Percentiles rank a stretch among this genome's conserved stretches.
These are phyloP conservation scores for Amaurobius ferox DNA, from an alignment of 2,888 invertebrate species.

Conservation along the genomic window DNA sequence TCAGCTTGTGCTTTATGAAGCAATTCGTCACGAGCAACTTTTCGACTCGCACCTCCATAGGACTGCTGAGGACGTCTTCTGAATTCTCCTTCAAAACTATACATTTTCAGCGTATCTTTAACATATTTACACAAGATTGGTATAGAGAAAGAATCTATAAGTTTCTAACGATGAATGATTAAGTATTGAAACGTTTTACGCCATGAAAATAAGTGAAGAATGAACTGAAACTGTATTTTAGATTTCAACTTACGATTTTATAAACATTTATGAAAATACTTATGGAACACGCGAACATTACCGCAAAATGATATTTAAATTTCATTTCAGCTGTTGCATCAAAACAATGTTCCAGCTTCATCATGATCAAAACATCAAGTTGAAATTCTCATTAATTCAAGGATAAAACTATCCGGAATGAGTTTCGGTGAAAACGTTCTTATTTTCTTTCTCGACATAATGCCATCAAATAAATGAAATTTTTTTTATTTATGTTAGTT, in stretches of 20 bases:
- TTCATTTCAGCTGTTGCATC: background rate
- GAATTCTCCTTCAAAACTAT: slow-evolving; percentile 92
- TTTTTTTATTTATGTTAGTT: too few relatives aligned
- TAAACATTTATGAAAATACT: too few relatives aligned
- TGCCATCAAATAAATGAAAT: too few relatives aligned
- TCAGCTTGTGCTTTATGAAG: slow-evolving; percentile 90
- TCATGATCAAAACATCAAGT: too few relatives aligned
- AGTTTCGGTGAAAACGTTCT: background rate
- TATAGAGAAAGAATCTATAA: too few relatives aligned
- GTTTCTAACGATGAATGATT: too few relatives aligned
- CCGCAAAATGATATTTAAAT: background rate
- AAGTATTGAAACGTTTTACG: too few relatives aligned
- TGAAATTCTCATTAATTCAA: too few relatives aligned
- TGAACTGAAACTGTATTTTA: too few relatives aligned
- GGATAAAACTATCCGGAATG: background rate
- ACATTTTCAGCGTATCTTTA: slow-evolving; percentile 39
- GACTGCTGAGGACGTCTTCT: slow-evolving; percentile 91
- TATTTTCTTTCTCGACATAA: too few relatives aligned
- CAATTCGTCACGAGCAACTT: slow-evolving; percentile 82
- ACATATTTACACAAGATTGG: background rate
- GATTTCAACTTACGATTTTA: too few relatives aligned
- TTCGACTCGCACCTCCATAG: slow-evolving; percentile 84
- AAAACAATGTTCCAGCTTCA: background rate
- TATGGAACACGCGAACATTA: background rate
- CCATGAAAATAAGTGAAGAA: too few relatives aligned